These are phyloP conservation scores for Emydoidea blandingii DNA, from an alignment of 2,797 vertebrate genomes.

Conservation along the genomic window DNA sequence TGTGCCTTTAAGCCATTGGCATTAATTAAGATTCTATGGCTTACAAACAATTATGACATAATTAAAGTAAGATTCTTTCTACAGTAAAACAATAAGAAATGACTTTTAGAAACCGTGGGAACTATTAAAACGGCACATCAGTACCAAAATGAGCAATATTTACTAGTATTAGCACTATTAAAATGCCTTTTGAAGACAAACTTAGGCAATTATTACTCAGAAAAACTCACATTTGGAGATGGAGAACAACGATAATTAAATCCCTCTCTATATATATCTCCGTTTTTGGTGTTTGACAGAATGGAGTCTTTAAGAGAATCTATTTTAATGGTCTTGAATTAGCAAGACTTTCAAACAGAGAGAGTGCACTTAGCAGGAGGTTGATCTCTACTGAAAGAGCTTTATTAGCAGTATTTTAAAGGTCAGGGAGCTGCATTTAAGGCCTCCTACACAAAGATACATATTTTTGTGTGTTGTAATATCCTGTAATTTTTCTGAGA, in stretches of 20 bases:
- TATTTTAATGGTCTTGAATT: slow-evolving; percentile 83
- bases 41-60: slow-evolving; percentile 88
- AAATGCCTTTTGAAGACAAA: slow-evolving; percentile 87
- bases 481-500: background rate
- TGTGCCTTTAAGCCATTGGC: slow-evolving; percentile 82
- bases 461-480: background rate
- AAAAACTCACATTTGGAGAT: slow-evolving; percentile 79
- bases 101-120: slow-evolving; percentile 83
- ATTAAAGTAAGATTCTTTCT: slow-evolving; percentile 86
- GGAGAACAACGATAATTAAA: slow-evolving; percentile 85
- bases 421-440: slow-evolving; percentile 47
- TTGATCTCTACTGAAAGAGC: slow-evolving; percentile 70
- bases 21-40: slow-evolving; percentile 87
- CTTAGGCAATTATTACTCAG: slow-evolving; percentile 83
- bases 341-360: slow-evolving; percentile 81
- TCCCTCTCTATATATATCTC: slow-evolving; percentile 78
- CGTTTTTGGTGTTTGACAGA: slow-evolving; percentile 83
- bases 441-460: background rate
- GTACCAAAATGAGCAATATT: slow-evolving; percentile 87
- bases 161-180: slow-evolving; percentile 85
- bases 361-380: slow-evolving; percentile 78
- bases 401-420: slow-evolving; percentile 72
- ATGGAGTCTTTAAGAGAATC: slow-evolving; percentile 81
- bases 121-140: slow-evolving; percentile 83
- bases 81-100: slow-evolving; percentile 86